Evolutionary conservation across 2,797 vertebrate genomes (phyloP), one percentile per base, ranked within the genome.

Genomic region (Enoplosus armatus): DNA sequence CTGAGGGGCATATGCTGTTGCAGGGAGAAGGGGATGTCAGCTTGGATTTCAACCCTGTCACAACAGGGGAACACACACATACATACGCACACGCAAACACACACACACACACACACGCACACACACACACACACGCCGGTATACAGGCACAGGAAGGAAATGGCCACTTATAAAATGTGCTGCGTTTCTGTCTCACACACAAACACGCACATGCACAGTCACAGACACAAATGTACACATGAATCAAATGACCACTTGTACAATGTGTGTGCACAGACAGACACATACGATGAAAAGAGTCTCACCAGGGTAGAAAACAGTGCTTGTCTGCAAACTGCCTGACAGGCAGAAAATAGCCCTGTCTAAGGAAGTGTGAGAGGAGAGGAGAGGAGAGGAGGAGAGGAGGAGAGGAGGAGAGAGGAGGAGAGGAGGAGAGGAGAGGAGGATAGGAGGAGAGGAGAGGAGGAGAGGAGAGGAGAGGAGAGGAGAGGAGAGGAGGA

Each of bases 1-100:
- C 91, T 93, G 89, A 92, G 94, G 92, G 92, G 91, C 90, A 93
- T 94, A 92, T 93, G 93, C 91, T 93, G 90, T 89, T 91, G 90
- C 90, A 87, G 84, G 87, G 92, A 92, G 90, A 88, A 86, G 84
- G 89, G 89, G 89, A 87, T 92, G 93, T 93, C 93, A 93, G 92
- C 92, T 93, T 91, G 92, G 92, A 93, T 93, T 93, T 94, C 90
- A 91, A 87, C 87, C 89, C 90, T 92, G 88, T 93, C 92, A 91
- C 92, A 92, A 93, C 90, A 85, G 90, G 90, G 72, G 82, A 83
- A 84, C 84, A 84, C 71, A 86, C 89, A 90, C 83, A 79, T 10
- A 61, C 55, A 62, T 51, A 51, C 67, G 47, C 31, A 35, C 43
- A 55, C 55, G 60, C 60, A 41, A 14, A 35, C 41, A 62, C 63